Conservation (phyloP, 2,113 vertebrate species). For the Tursiops truncatus region DNA sequence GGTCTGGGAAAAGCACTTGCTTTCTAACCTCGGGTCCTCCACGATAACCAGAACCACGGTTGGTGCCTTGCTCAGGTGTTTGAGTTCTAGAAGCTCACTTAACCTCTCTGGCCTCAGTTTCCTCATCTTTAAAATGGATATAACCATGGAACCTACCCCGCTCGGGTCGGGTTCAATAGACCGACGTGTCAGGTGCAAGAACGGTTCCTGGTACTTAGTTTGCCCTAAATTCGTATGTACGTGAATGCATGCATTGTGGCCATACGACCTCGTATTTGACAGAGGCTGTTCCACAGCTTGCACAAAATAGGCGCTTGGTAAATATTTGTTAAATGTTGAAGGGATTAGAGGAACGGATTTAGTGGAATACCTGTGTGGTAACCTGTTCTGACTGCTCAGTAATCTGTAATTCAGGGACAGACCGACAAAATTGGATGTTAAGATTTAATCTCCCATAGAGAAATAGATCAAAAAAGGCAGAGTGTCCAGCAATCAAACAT, state of each 20-base stretch:
- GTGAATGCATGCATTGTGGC: neutral
- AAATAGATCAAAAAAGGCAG: neutral
- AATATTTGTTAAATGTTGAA: neutral
- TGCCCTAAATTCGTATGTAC: neutral
- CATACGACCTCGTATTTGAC: neutral
- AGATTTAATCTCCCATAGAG: neutral
- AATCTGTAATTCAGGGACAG: neutral
- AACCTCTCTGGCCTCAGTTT: conserved; percentile 10
- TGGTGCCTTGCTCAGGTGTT: neutral
- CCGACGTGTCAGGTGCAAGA: neutral
- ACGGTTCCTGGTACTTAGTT: neutral
- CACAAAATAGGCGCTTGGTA: neutral
- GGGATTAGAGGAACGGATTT: neutral
- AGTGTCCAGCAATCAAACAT: neutral
- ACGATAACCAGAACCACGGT: neutral
- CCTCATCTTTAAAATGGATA: conserved; percentile 15
- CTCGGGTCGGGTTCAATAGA: neutral
- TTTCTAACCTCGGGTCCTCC: neutral
- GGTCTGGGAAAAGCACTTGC: neutral
- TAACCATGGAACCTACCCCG: neutral
- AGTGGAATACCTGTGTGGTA: neutral
- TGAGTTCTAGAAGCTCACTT: neutral
- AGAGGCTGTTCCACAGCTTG: neutral
- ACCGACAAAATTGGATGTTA: neutral
- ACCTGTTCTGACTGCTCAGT: neutral